Evolutionary conservation across 2,113 vertebrate species (phyloP).

Genomic region (Oostethus manadensis): DNA sequence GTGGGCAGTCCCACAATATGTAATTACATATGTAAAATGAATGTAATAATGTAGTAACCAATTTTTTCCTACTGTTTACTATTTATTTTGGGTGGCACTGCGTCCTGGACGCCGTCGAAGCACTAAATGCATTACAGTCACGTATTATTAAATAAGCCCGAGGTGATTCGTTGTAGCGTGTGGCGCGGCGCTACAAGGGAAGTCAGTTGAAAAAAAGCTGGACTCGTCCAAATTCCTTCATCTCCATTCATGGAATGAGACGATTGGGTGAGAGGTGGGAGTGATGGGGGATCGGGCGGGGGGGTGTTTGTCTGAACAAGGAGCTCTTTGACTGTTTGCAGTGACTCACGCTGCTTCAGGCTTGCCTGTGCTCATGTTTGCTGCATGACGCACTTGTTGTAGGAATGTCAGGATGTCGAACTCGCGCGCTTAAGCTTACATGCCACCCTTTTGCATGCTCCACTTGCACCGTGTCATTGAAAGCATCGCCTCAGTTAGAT

Average conservation of each 20-base stretch:
- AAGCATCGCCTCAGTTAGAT: too few relatives aligned
- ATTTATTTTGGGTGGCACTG: too few relatives aligned
- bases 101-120: not conserved
- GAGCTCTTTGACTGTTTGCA: constrained; percentile 50
- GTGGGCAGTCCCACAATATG: too few relatives aligned
- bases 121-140: constrained; percentile 13
- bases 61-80: too few relatives aligned
- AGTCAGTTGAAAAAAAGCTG: constrained; percentile 13
- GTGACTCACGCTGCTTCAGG: constrained; percentile 52
- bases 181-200: not conserved
- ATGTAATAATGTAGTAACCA: too few relatives aligned
- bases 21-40: too few relatives aligned
- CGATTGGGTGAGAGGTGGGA: constrained; percentile 1
- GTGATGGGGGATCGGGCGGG: not conserved
- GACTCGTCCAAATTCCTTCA: constrained; percentile 15
- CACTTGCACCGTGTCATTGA: not conserved
- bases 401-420: constrained; percentile 38
- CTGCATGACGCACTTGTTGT: constrained; percentile 49
- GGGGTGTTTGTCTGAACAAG: constrained; percentile 39
- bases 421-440: constrained; percentile 18
- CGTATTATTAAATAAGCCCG: constrained; percentile 24
- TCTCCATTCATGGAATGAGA: constrained; percentile 24
- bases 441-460: not conserved
- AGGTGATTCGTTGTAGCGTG: constrained; percentile 13
- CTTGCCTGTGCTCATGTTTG: constrained; percentile 41